A percentile compares a stretch with the other conserved stretches of the same genome.
phyloP scores from a whole-genome alignment of 2,797 vertebrate genomes.

The Intellagama lesueurii region DNA sequence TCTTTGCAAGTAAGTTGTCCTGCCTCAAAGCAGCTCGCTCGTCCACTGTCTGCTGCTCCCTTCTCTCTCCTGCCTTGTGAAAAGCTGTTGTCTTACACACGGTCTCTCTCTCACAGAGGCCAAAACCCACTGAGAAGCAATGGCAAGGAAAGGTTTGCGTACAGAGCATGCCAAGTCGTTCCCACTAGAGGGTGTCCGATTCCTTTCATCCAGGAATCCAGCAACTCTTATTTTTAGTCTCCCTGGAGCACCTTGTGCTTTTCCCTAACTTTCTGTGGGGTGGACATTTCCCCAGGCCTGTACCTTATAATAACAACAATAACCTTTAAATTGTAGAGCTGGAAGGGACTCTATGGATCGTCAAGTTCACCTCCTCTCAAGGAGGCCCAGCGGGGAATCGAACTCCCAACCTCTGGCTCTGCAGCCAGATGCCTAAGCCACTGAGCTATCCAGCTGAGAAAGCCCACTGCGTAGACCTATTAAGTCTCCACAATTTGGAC shows the following conservation, averaged over 20 bases:
- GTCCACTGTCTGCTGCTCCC: background rate
- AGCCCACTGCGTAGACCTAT: background rate
- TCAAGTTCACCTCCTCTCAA: no score
- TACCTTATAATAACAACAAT: background rate
- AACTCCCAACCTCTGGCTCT: no score
- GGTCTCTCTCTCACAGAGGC: background rate
- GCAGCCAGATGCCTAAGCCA: no score
- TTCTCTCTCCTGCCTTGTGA: background rate
- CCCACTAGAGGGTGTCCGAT: constrained; percentile 72
- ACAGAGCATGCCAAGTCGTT: constrained; percentile 35
- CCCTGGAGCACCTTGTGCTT: background rate
- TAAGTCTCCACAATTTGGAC: background rate
- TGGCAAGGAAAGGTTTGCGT: background rate
- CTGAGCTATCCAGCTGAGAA: background rate
- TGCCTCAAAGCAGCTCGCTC: no score
- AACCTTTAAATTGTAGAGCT: no score
- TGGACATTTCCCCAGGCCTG: background rate
- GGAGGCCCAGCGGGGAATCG: no score
- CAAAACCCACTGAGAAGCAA: background rate
- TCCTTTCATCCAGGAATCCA: constrained; percentile 51
- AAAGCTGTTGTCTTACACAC: background rate
- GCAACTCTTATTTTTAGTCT: background rate
- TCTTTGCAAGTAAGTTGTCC: background rate
- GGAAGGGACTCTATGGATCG: no score
- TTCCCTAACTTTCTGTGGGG: background rate